Evolutionary conservation across 2,888 invertebrate species (phyloP), one percentile per base, ranked within the genome.

Genomic region (Brenthis ino): DNA sequence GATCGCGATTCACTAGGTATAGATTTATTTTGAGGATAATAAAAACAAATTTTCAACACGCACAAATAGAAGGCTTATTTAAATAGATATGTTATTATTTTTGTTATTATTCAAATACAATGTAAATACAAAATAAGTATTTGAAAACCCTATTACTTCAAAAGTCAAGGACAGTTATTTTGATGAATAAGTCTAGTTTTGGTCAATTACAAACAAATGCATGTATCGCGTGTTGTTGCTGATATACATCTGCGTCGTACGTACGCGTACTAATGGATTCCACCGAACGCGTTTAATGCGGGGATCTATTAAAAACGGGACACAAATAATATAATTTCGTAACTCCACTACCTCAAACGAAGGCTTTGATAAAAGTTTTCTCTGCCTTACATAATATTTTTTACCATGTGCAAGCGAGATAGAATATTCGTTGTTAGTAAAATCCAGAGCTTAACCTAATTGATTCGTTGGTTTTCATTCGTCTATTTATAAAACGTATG

Each of bases 251-350:
- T 77, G 77, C 73, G 76, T 74, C 65, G 74, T 77, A 79, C 82
- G 79, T 82, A 85, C 84, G 80, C 80, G 79, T 81, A 79, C 75
- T 89, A 89, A 91, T 90, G 88, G 87, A 87, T 86, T 87, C 84
- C 80, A 88, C 87, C 82, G 83, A 82, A 80, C 75, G 72, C 72
- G 77, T 82, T 81, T 85, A 82, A 85, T 82, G 78, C 76, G 75
- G 69, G 69, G 75, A 74, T 79, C 82, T 81, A 83, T 84, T 85
- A 84, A 81, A 78, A 79, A 72, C 68, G 70, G 74, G 66, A 72
- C 64, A 72, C 70, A 75, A 75, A 70, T 72, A 68, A 73, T 69
- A 58, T 72, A 56, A 69, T 64, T 69, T 56, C 67, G 70, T 71
- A 70, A 71, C 72, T 74, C 67, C 65, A 57, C 64, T 69, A 69